Evolutionary conservation across 1,140 invertebrate species (phyloP), one percentile per base, ranked within the genome.

Genomic region (Eurosta solidaginis): DNA sequence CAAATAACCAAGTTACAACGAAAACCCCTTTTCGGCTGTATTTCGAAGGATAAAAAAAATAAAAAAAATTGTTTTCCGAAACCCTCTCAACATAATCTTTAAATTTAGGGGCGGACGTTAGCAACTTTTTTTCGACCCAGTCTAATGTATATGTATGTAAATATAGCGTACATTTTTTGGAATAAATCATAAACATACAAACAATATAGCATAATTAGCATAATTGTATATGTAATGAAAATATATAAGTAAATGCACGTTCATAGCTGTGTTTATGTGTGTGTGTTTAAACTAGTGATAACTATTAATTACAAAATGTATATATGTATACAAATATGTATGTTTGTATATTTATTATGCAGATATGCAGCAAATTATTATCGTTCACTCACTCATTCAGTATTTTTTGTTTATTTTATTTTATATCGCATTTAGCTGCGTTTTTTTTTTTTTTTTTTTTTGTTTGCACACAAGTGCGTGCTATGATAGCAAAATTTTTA

Each of bases 271-370:
- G 54, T n/a, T 25, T 59, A 29, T 33, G n/a, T n/a, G n/a, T n/a
- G n/a, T n/a, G n/a, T n/a, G n/a, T 59, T 59, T 33, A 59, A 59
- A 59, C 29, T 59, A 59, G 54, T 59, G 27, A 59, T 29, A 59
- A 59, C 54, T 59, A 59, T n/a, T n/a, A n/a, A n/a, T n/a, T n/a
- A n/a, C n/a, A n/a, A n/a, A n/a, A 59, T 59, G 33, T 33, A 59
- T 29, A 33, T 59, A 59, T 68, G 22, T 68, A 40, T 33, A 40
- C 40, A 40, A n/a, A 22, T 68, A 59, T 59, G 14, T 42, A 40
- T 40, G 20, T 42, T 40, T 20, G n/a, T n/a, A n/a, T n/a, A n/a
- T n/a, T n/a, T n/a, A n/a, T n/a, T n/a, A n/a, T n/a, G n/a, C n/a
- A 68, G 36, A 68, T 68, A 68, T 68, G 33, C 59, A 68, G 25